Conservation (phyloP, 1,140 invertebrate species). For the Cydia amplana region DNA sequence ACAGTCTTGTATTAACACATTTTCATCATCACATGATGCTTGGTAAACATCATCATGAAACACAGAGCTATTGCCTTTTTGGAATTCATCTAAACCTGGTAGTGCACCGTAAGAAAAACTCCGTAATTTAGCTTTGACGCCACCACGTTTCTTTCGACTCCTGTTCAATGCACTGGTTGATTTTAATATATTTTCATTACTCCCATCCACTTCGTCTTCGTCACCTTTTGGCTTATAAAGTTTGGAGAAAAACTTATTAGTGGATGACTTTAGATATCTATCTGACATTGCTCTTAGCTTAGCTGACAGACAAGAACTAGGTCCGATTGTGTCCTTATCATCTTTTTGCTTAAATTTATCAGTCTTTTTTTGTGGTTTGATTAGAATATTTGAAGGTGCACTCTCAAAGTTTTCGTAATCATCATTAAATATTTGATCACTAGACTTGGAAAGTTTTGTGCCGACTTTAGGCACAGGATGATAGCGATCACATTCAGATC, state of each 20-base stretch:
- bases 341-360: slow-evolving; percentile 75
- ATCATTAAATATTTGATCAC: slow-evolving; percentile 79
- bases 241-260: slow-evolving; percentile 84
- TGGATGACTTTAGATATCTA: slow-evolving; percentile 84
- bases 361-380: slow-evolving; percentile 71
- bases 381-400: slow-evolving; percentile 45
- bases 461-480: slow-evolving; percentile 72
- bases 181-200: slow-evolving; percentile 59
- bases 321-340: slow-evolving; percentile 76
- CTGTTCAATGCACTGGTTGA: slow-evolving; percentile 71
- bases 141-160: slow-evolving; percentile 71
- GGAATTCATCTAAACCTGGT: slow-evolving; percentile 86
- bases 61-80: slow-evolving; percentile 82
- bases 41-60: slow-evolving; percentile 79
- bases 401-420: slow-evolving; percentile 65
- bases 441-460: slow-evolving; percentile 76
- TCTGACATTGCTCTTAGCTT: slow-evolving; percentile 87
- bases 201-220: slow-evolving; percentile 47
- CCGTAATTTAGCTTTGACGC: slow-evolving; percentile 82
- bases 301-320: slow-evolving; percentile 83
- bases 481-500: slow-evolving; percentile 75
- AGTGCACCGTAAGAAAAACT: slow-evolving; percentile 88
- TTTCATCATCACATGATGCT: slow-evolving; percentile 81
- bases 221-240: slow-evolving; percentile 80
- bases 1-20: slow-evolving; percentile 78